Evolutionary conservation across 1,140 invertebrate species (phyloP).

Genomic region (Drosophila orosa): DNA sequence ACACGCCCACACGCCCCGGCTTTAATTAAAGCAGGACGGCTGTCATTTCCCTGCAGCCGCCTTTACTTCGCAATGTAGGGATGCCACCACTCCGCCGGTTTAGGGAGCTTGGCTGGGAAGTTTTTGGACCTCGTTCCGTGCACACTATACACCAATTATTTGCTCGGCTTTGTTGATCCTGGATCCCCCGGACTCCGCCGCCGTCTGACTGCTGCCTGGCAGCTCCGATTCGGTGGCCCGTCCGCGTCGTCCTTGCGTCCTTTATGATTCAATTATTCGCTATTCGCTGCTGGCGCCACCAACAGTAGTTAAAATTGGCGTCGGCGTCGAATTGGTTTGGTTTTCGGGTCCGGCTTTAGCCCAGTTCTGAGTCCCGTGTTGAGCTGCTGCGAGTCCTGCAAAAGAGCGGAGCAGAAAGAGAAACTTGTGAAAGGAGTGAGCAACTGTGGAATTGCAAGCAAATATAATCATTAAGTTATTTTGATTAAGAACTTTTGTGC

Average conservation of each 20-base stretch:
- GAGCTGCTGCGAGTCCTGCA: slow-evolving; percentile 34
- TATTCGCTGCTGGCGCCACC: slow-evolving; percentile 65
- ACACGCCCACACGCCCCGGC: slow-evolving; percentile 55
- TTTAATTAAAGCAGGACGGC: slow-evolving; percentile 78
- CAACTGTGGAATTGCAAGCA: slow-evolving; percentile 57
- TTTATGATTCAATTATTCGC: slow-evolving; percentile 81
- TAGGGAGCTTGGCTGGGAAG: not conserved
- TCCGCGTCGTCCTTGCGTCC: slow-evolving; percentile 52
- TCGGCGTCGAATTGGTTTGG: slow-evolving; percentile 46
- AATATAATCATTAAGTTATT: slow-evolving; percentile 83
- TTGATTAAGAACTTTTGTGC: slow-evolving; percentile 77
- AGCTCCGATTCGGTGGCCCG: slow-evolving; percentile 15
- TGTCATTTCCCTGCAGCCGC: slow-evolving; percentile 74
- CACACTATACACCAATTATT: slow-evolving; percentile 70
- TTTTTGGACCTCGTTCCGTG: slow-evolving; percentile 14
- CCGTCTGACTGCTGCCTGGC: slow-evolving; percentile 23
- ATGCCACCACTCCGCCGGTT: slow-evolving; percentile 21
- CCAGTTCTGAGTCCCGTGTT: slow-evolving; percentile 6
- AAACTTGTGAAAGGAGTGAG: slow-evolving; percentile 47
- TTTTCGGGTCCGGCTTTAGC: slow-evolving; percentile 18
- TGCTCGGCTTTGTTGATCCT: slow-evolving; percentile 76
- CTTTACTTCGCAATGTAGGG: slow-evolving; percentile 24
- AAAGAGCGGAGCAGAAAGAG: slow-evolving; percentile 23
- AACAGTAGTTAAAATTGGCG: slow-evolving; percentile 73
- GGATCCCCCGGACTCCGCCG: slow-evolving; percentile 13